Evolutionary conservation across 1,140 invertebrate species (phyloP).

Genomic region (Homalodisca vitripennis): DNA sequence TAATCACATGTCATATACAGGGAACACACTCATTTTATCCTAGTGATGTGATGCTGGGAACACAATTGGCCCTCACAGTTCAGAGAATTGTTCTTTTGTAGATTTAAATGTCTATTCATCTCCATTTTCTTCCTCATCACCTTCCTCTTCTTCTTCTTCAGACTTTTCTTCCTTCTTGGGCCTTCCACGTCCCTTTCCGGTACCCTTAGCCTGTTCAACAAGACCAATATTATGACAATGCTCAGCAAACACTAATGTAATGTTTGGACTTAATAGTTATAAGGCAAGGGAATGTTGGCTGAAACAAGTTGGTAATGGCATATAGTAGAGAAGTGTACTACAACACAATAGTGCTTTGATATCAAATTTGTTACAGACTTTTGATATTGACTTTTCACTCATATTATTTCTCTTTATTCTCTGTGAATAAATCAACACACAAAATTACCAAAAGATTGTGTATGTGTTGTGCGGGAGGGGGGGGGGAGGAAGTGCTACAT

Average conservation of each 20-base stretch:
- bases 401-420: too few species aligned
- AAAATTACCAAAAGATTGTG: too few species aligned
- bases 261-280: not conserved
- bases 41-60: too few species aligned
- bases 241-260: not conserved
- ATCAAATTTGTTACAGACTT: not conserved
- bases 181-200: conserved; percentile 5
- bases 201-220: not conserved
- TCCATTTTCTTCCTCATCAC: conserved; percentile 2
- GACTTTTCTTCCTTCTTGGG: conserved; percentile 8
- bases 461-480: too few species aligned
- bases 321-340: not conserved
- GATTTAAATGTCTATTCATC: too few species aligned
- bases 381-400: not conserved
- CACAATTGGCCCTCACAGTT: too few species aligned
- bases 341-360: not conserved
- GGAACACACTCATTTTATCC: too few species aligned
- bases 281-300: not conserved
- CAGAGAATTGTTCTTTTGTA: too few species aligned
- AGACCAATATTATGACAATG: not conserved
- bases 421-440: too few species aligned
- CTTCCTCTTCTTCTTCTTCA: conserved; percentile 3
- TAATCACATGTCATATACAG: too few species aligned
- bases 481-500: too few species aligned
- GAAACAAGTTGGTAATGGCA: not conserved